A percentile compares a stretch with the other conserved stretches of the same genome.
Conservation (phyloP, 1,140 invertebrate species). For the Hesperophylax magnus region DNA sequence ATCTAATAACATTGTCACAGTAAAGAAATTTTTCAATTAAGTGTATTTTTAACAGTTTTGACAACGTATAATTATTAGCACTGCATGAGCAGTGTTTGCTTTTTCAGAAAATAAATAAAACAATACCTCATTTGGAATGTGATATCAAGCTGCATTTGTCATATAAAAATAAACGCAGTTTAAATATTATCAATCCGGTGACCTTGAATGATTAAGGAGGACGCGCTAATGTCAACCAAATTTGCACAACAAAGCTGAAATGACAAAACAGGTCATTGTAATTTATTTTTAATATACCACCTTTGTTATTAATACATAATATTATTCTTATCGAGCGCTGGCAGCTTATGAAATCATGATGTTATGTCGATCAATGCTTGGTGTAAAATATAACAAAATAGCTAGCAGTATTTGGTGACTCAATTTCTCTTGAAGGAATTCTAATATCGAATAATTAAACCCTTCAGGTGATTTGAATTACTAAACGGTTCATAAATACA, state of each 20-base stretch:
- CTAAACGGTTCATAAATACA: too few species aligned
- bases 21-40: too few species aligned
- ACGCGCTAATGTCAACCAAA: background rate
- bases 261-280: background rate
- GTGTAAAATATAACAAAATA: too few species aligned
- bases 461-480: too few species aligned
- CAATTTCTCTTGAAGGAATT: background rate
- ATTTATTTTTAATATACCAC: background rate
- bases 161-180: slow-evolving; percentile 4
- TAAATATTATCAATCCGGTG: slow-evolving; percentile 28
- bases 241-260: background rate
- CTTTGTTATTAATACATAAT: background rate
- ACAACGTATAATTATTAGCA: too few species aligned
- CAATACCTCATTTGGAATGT: too few species aligned
- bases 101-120: too few species aligned
- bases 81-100: too few species aligned
- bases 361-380: too few species aligned
- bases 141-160: background rate
- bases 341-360: background rate
- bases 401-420: background rate
- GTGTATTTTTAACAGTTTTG: too few species aligned
- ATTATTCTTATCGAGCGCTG: background rate
- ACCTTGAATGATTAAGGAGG: slow-evolving; percentile 2
- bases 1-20: too few species aligned
- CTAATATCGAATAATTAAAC: too few species aligned